These are phyloP conservation scores for Beroe forskalii DNA, from an alignment of 37 sponge, comb jelly and placozoan species.

Conservation along the genomic window DNA sequence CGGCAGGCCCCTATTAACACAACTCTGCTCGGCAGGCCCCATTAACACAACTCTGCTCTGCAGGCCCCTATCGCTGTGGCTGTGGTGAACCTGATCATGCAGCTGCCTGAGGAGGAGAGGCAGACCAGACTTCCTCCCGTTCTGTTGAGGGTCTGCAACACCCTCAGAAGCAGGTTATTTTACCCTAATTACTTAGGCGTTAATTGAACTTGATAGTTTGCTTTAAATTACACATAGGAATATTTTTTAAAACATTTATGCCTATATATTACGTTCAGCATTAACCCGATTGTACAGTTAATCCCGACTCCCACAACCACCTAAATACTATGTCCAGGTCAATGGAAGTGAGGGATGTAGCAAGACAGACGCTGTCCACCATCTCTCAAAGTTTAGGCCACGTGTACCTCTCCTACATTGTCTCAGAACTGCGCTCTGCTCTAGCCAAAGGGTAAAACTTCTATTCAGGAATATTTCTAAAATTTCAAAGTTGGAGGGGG, in stretches of 20 bases:
- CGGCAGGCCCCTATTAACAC: too few species aligned
- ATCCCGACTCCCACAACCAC: too few species aligned
- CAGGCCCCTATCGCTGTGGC: conserved; percentile 56
- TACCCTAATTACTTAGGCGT: not conserved
- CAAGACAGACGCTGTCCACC: conserved; percentile 50
- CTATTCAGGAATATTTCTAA: too few species aligned
- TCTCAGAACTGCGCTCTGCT: conserved; percentile 40
- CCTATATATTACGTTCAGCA: too few species aligned
- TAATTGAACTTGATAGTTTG: too few species aligned
- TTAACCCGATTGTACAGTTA: too few species aligned
- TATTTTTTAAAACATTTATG: too few species aligned
- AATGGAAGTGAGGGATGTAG: conserved; percentile 29
- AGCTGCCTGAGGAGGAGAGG: conserved; percentile 30
- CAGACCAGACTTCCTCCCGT: conserved; percentile 27
- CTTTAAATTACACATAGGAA: too few species aligned
- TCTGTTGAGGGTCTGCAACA: conserved; percentile 16
- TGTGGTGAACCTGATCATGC: conserved; percentile 20
- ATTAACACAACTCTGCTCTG: too few species aligned
- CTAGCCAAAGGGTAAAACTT: conserved; percentile 4
- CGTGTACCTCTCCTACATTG: conserved; percentile 25
- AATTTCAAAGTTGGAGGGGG: too few species aligned
- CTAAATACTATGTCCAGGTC: too few species aligned
- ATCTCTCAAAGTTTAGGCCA: conserved; percentile 13
- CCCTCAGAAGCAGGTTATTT: conserved; percentile 47
- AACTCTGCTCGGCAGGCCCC: too few species aligned